These are phyloP conservation scores for Gouania willdenowi DNA, from an alignment of 2,797 vertebrate genomes.

Conservation along the genomic window DNA sequence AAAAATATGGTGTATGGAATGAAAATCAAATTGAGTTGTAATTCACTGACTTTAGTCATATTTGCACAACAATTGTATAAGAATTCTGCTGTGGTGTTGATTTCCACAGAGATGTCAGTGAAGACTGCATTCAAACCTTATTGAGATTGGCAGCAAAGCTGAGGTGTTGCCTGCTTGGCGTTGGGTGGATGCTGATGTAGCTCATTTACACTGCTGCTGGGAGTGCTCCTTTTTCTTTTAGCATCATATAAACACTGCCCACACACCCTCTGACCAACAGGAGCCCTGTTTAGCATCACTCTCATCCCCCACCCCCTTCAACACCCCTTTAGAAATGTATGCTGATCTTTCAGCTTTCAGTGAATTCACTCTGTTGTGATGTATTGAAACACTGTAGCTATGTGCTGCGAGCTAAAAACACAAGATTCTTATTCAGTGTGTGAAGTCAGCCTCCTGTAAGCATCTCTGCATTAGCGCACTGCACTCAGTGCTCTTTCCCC, in stretches of 20 bases:
- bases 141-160: conserved; percentile 14
- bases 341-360: conserved; percentile 26
- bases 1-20: no score
- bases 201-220: conserved; percentile 54
- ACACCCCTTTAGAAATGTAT: conserved; percentile 23
- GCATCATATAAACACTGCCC: conserved; percentile 19
- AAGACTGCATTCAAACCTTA: neutral
- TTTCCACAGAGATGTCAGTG: no score
- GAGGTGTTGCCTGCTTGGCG: conserved; percentile 28
- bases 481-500: conserved; percentile 31
- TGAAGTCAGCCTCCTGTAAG: conserved; percentile 57
- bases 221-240: conserved; percentile 40
- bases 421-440: no score
- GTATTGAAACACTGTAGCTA: conserved; percentile 1
- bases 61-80: no score
- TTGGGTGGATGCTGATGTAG: conserved; percentile 57
- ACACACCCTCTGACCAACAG: conserved; percentile 16
- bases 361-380: conserved; percentile 14
- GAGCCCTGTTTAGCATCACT: conserved; percentile 39
- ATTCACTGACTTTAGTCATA: no score
- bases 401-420: no score
- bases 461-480: conserved; percentile 72
- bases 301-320: no score
- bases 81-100: no score
- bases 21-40: no score